Base-by-base conservation (phyloP, 2,888 invertebrate species). In the Ennomos fuscantarius region DNA sequence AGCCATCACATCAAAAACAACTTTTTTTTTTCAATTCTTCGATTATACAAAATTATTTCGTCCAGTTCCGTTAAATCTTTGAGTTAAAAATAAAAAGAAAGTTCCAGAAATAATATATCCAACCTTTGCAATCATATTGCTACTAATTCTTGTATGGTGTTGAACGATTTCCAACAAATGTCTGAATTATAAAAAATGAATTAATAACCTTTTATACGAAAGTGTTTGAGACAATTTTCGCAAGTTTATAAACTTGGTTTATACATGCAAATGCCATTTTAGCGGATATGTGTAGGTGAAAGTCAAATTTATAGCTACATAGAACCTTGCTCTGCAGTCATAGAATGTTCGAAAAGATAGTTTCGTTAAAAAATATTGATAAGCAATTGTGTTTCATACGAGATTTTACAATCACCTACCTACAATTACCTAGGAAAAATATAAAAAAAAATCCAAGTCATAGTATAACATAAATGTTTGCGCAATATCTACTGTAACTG, bases 241-340 rank as follows among this genome's bases (percentile, higher is more conserved):
- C 66, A 78, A 78, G 64, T 51, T 55, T 65, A 53, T 68, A 67
- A 68, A 68, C 70, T 73, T 70, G 69, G 58, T 51, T 53, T 64
- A 60, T 57, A 56, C 66, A 64, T 65, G 63, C 60, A 60, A 64
- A 65, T 65, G 54, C 53, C 55, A 59, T 62, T 60, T 48, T 48
- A 50, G 51, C 56, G 40, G 52, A 47, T 60, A 63, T 62, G 56
- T 60, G 53, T 55, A 41, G 43, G 62, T 56, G 65, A 65, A 66
- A 66, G 59, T 62, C 8, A 57, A 42, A 44, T 54, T 55, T 24
- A 48, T 47, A 60, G 43, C 45, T 36, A 24, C 24, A 24, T 6
- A 24, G 5, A 24, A 54, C 31, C 15, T 9, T 0, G 49, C 54
- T 49, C 46, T 33, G 53, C 49, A 59, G 49, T 36, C 12, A 43